Conservation (phyloP, 2,113 vertebrate species). For the Eublepharis macularius region DNA sequence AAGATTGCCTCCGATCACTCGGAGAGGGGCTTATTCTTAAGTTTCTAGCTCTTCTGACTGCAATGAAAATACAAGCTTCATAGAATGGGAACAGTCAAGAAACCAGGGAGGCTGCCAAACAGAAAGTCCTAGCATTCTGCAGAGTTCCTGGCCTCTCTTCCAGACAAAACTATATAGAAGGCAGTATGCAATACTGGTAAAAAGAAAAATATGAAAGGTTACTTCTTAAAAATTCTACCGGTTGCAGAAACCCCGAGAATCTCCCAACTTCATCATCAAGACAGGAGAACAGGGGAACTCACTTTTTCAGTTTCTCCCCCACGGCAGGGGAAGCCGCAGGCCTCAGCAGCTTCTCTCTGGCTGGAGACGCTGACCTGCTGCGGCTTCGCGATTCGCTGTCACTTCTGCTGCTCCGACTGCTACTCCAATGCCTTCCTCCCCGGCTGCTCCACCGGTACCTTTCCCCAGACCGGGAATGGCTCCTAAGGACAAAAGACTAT, state of each 20-base stretch:
- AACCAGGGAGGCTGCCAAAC: too few relatives aligned
- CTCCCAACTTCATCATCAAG: background rate
- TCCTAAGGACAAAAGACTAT: constrained; percentile 56
- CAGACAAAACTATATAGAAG: too few relatives aligned
- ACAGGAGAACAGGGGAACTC: constrained; percentile 39
- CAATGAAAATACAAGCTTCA: too few relatives aligned
- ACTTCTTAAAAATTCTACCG: too few relatives aligned
- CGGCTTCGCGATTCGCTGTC: constrained; percentile 74
- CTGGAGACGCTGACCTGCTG: constrained; percentile 80
- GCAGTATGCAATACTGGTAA: too few relatives aligned
- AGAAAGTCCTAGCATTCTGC: too few relatives aligned
- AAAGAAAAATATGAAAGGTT: too few relatives aligned
- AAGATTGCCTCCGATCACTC: too few relatives aligned
- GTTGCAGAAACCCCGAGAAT: background rate
- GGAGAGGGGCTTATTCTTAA: too few relatives aligned
- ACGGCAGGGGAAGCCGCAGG: constrained; percentile 68
- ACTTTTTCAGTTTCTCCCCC: constrained; percentile 96
- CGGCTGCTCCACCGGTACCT: constrained; percentile 76
- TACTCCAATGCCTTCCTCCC: constrained; percentile 73
- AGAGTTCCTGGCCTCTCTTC: too few relatives aligned
- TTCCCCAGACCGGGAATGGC: constrained; percentile 83
- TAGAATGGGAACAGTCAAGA: too few relatives aligned
- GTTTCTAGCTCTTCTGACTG: too few relatives aligned
- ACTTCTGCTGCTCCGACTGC: constrained; percentile 81
- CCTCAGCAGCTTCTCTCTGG: constrained; percentile 73